These are phyloP conservation scores for Phylloscopus trochilus DNA, from an alignment of 2,113 vertebrate species.

Conservation along the genomic window DNA sequence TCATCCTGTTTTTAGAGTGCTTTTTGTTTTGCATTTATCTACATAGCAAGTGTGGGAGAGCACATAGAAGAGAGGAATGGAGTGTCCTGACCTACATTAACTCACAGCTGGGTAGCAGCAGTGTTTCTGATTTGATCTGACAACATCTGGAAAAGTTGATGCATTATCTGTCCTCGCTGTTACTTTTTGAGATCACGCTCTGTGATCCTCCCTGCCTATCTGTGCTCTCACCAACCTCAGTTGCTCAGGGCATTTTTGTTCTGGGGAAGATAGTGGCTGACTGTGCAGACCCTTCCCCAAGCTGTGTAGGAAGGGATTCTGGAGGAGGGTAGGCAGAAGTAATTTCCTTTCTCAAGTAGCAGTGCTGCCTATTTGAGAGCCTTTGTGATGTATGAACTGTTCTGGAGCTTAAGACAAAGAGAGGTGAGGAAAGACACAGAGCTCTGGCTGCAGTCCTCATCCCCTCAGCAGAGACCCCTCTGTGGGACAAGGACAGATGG, in stretches of 20 bases:
- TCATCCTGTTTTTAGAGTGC: constrained; percentile 17
- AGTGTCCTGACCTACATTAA: constrained; percentile 58
- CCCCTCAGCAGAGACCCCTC: background rate
- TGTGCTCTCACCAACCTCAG: background rate
- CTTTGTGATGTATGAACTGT: background rate
- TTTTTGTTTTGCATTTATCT: constrained; percentile 59
- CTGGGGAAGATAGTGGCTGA: background rate
- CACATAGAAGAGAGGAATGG: background rate
- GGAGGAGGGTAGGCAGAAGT: background rate
- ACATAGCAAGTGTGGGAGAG: constrained; percentile 32
- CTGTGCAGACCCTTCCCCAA: background rate
- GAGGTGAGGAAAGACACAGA: background rate
- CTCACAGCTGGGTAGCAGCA: background rate
- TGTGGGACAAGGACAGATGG: background rate
- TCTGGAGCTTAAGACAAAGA: background rate
- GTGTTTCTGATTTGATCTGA: constrained; percentile 25
- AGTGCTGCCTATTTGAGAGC: background rate
- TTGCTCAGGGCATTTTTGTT: background rate
- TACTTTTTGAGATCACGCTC: background rate
- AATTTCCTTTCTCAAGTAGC: background rate
- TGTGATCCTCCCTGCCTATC: background rate
- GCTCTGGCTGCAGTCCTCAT: background rate
- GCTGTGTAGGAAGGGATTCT: background rate
- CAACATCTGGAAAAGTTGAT: constrained; percentile 31
- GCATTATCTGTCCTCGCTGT: constrained; percentile 5